Evolutionary conservation across 2,113 vertebrate species (phyloP).

Genomic region (Tylochromis polylepis): DNA sequence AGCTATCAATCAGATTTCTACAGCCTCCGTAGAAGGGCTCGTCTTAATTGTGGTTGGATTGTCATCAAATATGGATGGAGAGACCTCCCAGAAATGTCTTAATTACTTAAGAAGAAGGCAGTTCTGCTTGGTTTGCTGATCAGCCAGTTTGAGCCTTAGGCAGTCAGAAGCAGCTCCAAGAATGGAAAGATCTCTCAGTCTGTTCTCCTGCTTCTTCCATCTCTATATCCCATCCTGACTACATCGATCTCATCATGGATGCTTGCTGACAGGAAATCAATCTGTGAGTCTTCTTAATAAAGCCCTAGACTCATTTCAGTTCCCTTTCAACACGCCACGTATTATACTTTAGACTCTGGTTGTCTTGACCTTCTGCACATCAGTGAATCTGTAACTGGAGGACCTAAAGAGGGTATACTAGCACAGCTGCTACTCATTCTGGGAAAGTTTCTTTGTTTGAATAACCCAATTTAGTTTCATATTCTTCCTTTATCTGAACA

Average conservation of each 20-base stretch:
- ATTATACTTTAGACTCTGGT: not conserved
- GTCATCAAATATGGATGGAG: conserved; percentile 73
- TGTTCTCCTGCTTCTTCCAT: conserved; percentile 32
- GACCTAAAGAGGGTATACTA: not conserved
- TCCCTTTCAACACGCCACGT: not conserved
- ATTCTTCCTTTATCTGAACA: not conserved
- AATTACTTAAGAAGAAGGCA: conserved; percentile 62
- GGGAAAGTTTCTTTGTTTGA: not conserved
- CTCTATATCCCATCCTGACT: conserved; percentile 32
- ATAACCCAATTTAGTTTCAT: not conserved
- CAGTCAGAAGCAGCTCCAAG: conserved; percentile 19
- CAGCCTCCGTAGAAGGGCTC: conserved; percentile 1
- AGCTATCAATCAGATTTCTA: conserved; percentile 53
- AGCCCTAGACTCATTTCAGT: conserved; percentile 56
- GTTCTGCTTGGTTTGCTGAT: conserved; percentile 27
- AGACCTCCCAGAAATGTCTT: conserved; percentile 61
- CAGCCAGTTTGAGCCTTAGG: conserved; percentile 22
- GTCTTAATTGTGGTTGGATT: conserved; percentile 59
- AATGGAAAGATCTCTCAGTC: conserved; percentile 32
- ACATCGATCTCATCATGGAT: conserved; percentile 64
- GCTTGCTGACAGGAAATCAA: conserved; percentile 72
- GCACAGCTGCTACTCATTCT: not conserved
- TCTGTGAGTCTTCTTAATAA: conserved; percentile 71
- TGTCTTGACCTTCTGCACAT: not conserved
- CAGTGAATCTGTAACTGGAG: not conserved